phyloP scores from a whole-genome alignment of 2,797 vertebrate genomes.

The Rhynchotus rufescens region DNA sequence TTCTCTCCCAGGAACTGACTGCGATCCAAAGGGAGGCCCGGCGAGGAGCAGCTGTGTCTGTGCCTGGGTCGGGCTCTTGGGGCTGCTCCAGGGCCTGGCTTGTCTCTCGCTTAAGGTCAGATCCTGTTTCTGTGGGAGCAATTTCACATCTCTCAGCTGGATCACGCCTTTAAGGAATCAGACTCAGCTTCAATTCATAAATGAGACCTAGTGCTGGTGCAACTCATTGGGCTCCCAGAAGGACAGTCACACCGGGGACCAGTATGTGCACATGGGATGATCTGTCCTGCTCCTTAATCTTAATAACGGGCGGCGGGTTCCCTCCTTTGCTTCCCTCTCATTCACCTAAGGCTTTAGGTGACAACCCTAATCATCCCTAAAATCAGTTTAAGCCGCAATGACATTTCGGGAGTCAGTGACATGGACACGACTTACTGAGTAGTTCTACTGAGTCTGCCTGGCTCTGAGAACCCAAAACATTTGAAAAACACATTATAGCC shows the following conservation, averaged over 20 bases:
- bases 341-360: neutral
- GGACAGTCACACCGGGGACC: neutral
- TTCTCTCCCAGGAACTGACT: neutral
- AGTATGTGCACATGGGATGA: neutral
- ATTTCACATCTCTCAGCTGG: neutral
- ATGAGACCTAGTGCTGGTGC: neutral
- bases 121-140: neutral
- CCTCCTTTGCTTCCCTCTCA: neutral
- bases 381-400: neutral
- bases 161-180: neutral
- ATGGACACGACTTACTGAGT: no score
- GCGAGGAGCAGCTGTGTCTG: neutral
- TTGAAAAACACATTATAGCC: neutral
- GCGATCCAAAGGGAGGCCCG: neutral
- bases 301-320: neutral
- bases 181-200: neutral
- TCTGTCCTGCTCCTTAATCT: neutral
- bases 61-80: neutral
- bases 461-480: neutral
- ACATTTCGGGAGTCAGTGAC: neutral
- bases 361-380: neutral
- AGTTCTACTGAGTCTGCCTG: neutral
- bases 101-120: neutral
- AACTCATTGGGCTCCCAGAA: neutral
- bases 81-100: conserved; percentile 15